These are phyloP conservation scores for Pipistrellus kuhlii DNA, from an alignment of 2,797 vertebrate genomes.

Conservation along the genomic window DNA sequence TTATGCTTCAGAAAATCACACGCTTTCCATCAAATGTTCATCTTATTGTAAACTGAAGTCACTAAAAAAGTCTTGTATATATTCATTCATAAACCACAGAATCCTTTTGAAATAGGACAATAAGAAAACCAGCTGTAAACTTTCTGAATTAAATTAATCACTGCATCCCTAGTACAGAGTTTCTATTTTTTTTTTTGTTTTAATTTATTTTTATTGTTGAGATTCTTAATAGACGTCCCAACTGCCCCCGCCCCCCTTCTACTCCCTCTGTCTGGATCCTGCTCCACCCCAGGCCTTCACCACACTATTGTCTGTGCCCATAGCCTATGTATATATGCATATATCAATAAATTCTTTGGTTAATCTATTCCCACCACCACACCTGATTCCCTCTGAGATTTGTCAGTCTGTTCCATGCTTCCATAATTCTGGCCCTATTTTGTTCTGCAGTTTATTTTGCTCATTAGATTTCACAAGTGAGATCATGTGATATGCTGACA, in stretches of 20 bases:
- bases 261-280: not conserved
- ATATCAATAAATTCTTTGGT: not conserved
- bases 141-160: slow-evolving; percentile 14
- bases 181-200: not conserved
- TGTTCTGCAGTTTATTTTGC: not conserved
- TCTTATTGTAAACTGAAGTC: slow-evolving; percentile 78
- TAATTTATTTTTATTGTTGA: not conserved
- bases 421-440: not conserved
- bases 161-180: not conserved
- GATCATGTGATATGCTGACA: not conserved
- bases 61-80: slow-evolving; percentile 66
- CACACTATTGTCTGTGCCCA: not conserved
- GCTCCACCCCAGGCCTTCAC: not conserved
- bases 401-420: not conserved
- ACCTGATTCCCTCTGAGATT: not conserved
- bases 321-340: not conserved
- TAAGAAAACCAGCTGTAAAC: not conserved
- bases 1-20: slow-evolving; percentile 48
- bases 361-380: not conserved
- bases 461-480: not conserved
- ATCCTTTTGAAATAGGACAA: slow-evolving; percentile 46
- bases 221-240: not conserved
- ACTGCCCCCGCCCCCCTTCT: rapidly evolving
- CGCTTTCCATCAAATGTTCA: slow-evolving; percentile 66
- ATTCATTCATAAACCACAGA: slow-evolving; percentile 80